These are phyloP conservation scores for Eptesicus fuscus DNA, from an alignment of 2,113 vertebrate species.

Conservation along the genomic window DNA sequence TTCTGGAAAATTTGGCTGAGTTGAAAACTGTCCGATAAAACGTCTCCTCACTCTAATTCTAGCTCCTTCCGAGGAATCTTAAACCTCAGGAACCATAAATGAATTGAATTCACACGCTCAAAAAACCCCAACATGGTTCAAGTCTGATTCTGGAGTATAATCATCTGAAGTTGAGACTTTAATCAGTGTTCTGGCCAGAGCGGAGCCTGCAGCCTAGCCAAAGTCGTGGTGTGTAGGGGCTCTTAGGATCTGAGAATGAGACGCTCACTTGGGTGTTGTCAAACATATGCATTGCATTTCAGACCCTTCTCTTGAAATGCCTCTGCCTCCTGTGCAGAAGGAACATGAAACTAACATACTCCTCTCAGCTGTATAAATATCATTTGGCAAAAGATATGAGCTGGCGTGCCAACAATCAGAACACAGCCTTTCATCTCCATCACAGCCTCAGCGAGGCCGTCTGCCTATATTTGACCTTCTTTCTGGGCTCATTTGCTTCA, in stretches of 20 bases:
- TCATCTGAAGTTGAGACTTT: constrained; percentile 1
- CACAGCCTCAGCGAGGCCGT: background rate
- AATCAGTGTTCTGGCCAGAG: constrained; percentile 39
- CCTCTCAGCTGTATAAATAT: constrained; percentile 67
- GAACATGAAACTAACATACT: constrained; percentile 42
- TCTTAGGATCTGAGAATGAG: constrained; percentile 39
- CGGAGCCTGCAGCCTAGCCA: constrained; percentile 46
- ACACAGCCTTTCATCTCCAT: constrained; percentile 44
- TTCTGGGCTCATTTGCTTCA: background rate
- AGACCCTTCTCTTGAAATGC: constrained; percentile 16
- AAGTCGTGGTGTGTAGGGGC: constrained; percentile 24
- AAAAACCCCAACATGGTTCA: constrained; percentile 54
- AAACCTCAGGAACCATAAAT: constrained; percentile 71
- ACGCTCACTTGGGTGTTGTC: background rate
- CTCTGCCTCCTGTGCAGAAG: background rate
- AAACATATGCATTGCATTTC: constrained; percentile 56
- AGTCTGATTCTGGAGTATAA: constrained; percentile 20
- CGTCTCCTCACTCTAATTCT: constrained; percentile 43
- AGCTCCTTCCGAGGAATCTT: constrained; percentile 46
- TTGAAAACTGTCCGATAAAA: constrained; percentile 59
- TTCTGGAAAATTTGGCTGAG: constrained; percentile 53
- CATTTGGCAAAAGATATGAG: constrained; percentile 44
- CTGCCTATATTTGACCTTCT: constrained; percentile 24
- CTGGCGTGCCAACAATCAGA: constrained; percentile 46
- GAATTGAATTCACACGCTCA: constrained; percentile 53